Evolutionary conservation across 2,797 vertebrate genomes (phyloP).

Genomic region (Myripristis murdjan): DNA sequence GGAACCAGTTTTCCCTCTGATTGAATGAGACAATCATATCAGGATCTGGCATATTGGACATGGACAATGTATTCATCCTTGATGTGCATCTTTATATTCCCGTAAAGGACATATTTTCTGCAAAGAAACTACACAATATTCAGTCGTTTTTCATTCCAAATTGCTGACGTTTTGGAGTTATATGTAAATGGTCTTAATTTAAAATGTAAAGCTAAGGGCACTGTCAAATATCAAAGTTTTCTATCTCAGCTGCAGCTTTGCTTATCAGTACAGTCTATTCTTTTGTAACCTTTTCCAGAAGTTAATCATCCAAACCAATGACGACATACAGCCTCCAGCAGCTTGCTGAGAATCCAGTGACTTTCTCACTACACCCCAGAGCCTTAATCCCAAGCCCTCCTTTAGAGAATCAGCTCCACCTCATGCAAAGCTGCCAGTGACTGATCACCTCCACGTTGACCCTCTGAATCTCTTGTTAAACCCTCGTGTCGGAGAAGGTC

Average conservation of each 20-base stretch:
- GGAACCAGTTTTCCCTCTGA: not conserved
- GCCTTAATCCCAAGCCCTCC: conserved; percentile 50
- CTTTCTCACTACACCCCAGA: conserved; percentile 53
- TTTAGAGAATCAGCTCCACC: conserved; percentile 60
- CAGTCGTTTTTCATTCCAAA: too few species aligned
- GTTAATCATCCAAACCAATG: conserved; percentile 15
- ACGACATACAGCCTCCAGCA: conserved; percentile 17
- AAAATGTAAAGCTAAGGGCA: not conserved
- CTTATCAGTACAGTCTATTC: conserved; percentile 7
- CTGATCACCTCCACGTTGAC: conserved; percentile 84
- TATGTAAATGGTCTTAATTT: not conserved
- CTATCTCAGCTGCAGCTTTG: not conserved
- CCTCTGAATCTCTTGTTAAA: conserved; percentile 85
- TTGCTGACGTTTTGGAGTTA: not conserved
- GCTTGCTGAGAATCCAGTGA: conserved; percentile 37
- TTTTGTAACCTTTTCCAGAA: conserved; percentile 19
- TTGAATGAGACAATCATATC: conserved; percentile 5
- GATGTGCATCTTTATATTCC: not conserved
- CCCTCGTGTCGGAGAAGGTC: conserved; percentile 83
- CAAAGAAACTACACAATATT: conserved; percentile 12
- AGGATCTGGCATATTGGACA: conserved; percentile 18
- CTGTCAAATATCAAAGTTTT: conserved; percentile 3
- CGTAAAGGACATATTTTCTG: not conserved
- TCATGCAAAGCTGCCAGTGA: conserved; percentile 74
- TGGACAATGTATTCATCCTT: not conserved